Base-by-base conservation (phyloP, 2,113 vertebrate genomes). In the Heteronetta atricapilla region DNA sequence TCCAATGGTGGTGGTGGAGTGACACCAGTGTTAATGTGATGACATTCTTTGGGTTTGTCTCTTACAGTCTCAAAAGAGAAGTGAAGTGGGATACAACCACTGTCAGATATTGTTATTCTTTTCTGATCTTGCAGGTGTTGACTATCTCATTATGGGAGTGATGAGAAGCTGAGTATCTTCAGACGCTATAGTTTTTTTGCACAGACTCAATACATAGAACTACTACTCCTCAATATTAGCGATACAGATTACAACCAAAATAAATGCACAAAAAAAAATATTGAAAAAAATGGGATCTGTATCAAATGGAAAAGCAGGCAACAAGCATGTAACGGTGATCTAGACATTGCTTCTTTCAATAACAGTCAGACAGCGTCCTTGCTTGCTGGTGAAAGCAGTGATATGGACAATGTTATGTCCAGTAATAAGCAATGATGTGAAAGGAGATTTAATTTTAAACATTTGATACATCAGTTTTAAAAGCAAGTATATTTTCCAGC, bases 401-500 rank as follows among this genome's bases (percentile, higher is more conserved):
- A 86, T 97, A 97, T 88, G 53, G 86, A 50, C 53, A 84, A 52
- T 88, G 76, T 97, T 96, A 94, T 87, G 98, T 97, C 97, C 96
- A 98, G 97, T 98, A 98, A 96, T 17, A 81, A 56, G 42, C 92
- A 92, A 69, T 90, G 91, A 95, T 95, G 81, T 38, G 18, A 89
- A 78, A 62, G 15, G 13, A 2, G 5, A 21, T 77, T 95, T 97
- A 97, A 96, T 69, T 96, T 94, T 94, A 96, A 97, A 59, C 90
- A 94, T 97, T 95, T 95, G 72, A 55, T 94, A 84, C 92, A 96
- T 97, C 97, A 94, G 97, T 98, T 97, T 98, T 95, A 94, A 96
- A 98, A 98, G 95, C 94, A 97, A 97, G 97, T 97, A 96, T 88
- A 95, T 97, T 6, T 97, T 95, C 94, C 94, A 96, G 92, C 97